These are phyloP conservation scores for Calvadosia cruxmelitensis DNA, from an alignment of 30 jellyfish, hydroid and myxozoan species.

Conservation along the genomic window DNA sequence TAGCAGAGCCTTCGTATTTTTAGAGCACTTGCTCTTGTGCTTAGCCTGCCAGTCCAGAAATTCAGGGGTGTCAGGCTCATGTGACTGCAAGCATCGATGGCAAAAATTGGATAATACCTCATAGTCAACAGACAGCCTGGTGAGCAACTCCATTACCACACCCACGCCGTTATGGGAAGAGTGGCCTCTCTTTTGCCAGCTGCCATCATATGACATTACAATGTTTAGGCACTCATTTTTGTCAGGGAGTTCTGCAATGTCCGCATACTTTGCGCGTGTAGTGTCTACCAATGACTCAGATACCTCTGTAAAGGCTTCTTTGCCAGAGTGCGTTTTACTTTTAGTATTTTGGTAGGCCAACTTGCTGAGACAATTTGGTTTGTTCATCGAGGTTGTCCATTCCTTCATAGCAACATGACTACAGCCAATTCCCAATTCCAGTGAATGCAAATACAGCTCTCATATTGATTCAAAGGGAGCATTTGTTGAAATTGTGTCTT, in stretches of 20 bases:
- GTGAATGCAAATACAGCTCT: too few species aligned
- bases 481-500: too few species aligned
- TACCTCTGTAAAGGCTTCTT: neutral
- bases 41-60: conserved; percentile 8
- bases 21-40: conserved; percentile 6
- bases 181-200: conserved; percentile 37
- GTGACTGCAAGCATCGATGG: conserved; percentile 3
- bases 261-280: conserved; percentile 2
- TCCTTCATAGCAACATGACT: conserved; percentile 25
- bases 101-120: conserved; percentile 19
- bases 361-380: conserved; percentile 22
- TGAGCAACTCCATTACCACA: conserved; percentile 18
- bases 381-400: conserved; percentile 27
- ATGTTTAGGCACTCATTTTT: conserved; percentile 1
- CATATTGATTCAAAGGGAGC: too few species aligned
- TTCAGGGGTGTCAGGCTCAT: conserved; percentile 4
- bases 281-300: neutral
- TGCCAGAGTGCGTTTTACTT: conserved; percentile 1
- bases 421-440: conserved; percentile 19
- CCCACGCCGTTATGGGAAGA: conserved; percentile 37
- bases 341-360: neutral
- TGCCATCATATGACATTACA: conserved; percentile 31
- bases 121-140: conserved; percentile 37
- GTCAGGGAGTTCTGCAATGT: neutral
- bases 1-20: conserved; percentile 14